Percentiles rank a stretch among this genome's conserved stretches.
Evolutionary conservation across 2,113 vertebrate genomes (phyloP).

Genomic region (Macroglossus sobrinus): DNA sequence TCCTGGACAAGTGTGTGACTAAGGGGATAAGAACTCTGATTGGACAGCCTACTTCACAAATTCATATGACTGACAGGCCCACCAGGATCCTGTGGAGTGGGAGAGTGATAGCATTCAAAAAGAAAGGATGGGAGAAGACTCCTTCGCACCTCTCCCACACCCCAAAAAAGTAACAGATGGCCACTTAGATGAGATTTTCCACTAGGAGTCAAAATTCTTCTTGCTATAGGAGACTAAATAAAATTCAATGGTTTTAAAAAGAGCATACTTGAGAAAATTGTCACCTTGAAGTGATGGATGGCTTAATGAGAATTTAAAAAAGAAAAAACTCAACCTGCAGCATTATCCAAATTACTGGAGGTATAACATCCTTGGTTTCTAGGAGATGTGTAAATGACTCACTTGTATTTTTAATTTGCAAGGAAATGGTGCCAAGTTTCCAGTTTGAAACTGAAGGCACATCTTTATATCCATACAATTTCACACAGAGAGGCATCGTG

Average conservation of each 20-base stretch:
- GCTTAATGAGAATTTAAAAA: slow-evolving; percentile 35
- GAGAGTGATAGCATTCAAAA: neutral
- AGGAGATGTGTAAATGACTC: slow-evolving; percentile 52
- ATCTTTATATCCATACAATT: slow-evolving; percentile 15
- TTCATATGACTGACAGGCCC: neutral
- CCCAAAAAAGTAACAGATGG: neutral
- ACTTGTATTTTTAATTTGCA: slow-evolving; percentile 58
- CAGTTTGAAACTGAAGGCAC: neutral
- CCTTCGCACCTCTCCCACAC: neutral
- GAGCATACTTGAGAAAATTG: slow-evolving; percentile 42
- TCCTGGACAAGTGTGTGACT: neutral
- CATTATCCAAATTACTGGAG: slow-evolving; percentile 41
- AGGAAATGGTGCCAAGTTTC: slow-evolving; percentile 40
- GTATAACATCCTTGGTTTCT: slow-evolving; percentile 43
- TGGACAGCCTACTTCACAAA: neutral
- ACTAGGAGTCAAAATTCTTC: slow-evolving; percentile 6
- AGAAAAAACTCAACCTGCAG: neutral
- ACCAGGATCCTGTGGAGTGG: neutral
- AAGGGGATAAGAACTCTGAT: neutral
- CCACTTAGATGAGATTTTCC: neutral
- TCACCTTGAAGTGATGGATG: slow-evolving; percentile 20
- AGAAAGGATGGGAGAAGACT: neutral
- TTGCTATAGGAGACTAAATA: neutral
- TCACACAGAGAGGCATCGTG: neutral
- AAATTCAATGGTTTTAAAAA: neutral